Base-by-base conservation (phyloP, 2,113 vertebrate genomes). In the Cavia aperea region DNA sequence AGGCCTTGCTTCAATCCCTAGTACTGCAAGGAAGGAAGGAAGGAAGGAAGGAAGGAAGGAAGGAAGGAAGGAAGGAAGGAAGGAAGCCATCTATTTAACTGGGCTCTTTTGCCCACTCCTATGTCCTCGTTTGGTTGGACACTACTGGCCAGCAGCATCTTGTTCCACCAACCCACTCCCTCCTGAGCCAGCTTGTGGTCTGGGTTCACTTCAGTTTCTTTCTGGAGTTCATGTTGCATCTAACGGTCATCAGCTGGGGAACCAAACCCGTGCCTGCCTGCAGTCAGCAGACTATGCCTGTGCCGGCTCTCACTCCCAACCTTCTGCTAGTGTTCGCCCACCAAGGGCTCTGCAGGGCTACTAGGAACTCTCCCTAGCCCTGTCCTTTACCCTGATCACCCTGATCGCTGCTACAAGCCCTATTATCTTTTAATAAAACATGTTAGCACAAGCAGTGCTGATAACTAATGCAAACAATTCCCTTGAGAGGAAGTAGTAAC, bases 111-210 rank as follows among this genome's bases (percentile, higher is more conserved):
- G 49, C 33, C 89, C 39, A 7, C 36, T 9, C 46, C 60, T 4
- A 29, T 1, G 68, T 58, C 75, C 3, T 21, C 19, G 0, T 43
- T 12, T 31, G 84, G 54, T 4, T 11, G 62, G 39, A 21, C 7
- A 3, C 83, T 9, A 1, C 29, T 21, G 0, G 33, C 33, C 66
- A 12, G 6, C 7, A 31, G 11, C 65, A 0, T 0, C 49, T 56
- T 36, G 36, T 66, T 33, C n/a, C 9, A 0, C 14, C 5, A 51
- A 39, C 54, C 36, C n/a, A 19, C 81, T n/a, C 43, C 56, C 43
- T n/a, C 7, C 73, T 0, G 43, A 56, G 46, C 78, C 58, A 24
- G 31, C 86, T 24, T 26, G 0, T 58, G 79, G 79, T 82, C 86
- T 26, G 54, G 24, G 58, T n/a, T 60, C 51, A 31, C 4, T 29